phyloP scores from a whole-genome alignment of 2,797 vertebrate genomes.

The Brachymystax lenok region DNA sequence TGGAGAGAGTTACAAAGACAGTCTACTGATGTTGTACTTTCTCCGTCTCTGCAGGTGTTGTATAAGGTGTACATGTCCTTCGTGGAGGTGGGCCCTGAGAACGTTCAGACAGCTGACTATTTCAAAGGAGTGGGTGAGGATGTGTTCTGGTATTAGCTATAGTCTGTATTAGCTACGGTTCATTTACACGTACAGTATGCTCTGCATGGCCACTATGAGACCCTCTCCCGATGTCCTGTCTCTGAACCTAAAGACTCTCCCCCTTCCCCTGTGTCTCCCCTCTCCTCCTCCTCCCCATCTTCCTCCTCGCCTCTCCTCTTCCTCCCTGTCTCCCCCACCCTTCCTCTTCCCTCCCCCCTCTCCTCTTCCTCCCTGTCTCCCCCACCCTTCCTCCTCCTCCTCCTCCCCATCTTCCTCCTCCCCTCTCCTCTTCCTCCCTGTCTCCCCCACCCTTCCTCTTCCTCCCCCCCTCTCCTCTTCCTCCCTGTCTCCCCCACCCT shows the following conservation, averaged over 20 bases:
- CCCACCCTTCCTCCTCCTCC: not conserved
- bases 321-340: not conserved
- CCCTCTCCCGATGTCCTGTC: too few relatives aligned
- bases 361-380: not conserved
- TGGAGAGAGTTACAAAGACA: too few relatives aligned
- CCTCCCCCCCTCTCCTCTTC: slow-evolving; percentile 62
- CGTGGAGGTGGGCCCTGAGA: slow-evolving; percentile 87
- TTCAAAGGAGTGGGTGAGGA: slow-evolving; percentile 95
- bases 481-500: not conserved
- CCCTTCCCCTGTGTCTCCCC: slow-evolving; percentile 91
- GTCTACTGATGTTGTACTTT: not conserved
- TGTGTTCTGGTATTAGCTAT: not conserved
- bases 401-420: slow-evolving; percentile 1
- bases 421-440: too few relatives aligned
- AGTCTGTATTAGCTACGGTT: not conserved
- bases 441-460: slow-evolving; percentile 90
- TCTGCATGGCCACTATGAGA: not conserved
- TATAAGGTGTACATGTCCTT: slow-evolving; percentile 97
- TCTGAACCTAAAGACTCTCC: too few relatives aligned
- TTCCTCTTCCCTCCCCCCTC: not conserved
- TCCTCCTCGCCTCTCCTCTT: not conserved
- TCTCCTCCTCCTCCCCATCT: not conserved
- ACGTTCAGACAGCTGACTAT: slow-evolving; percentile 87
- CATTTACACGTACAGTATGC: not conserved
- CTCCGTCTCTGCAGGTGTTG: slow-evolving; percentile 77